Evolutionary conservation across 1,140 invertebrate genomes (phyloP).

Genomic region (Episyrphus balteatus): DNA sequence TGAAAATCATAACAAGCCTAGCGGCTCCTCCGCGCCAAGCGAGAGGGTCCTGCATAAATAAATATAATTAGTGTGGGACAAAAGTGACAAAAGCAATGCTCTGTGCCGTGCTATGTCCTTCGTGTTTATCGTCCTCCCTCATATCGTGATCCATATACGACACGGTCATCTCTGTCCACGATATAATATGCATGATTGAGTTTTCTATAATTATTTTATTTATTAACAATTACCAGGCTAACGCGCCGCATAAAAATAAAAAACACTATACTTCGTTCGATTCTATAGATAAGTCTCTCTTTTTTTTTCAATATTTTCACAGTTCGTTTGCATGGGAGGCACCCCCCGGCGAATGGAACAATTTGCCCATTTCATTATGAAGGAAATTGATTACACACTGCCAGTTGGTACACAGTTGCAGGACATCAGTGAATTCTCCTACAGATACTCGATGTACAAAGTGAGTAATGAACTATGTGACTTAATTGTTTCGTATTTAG

Average conservation of each 20-base stretch:
- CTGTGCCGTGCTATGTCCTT: no score
- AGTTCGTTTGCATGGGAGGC: slow-evolving; percentile 98
- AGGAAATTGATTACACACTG: slow-evolving; percentile 79
- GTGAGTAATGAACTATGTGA: slow-evolving; percentile 47
- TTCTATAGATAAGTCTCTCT: neutral
- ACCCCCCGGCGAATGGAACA: slow-evolving; percentile 89
- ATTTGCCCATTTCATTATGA: slow-evolving; percentile 85
- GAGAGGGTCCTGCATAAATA: no score
- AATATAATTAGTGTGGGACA: no score
- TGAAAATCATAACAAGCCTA: no score
- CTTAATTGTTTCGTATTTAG: neutral
- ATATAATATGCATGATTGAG: neutral
- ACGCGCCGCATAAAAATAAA: no score
- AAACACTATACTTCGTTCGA: no score
- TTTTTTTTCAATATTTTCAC: slow-evolving; percentile 30
- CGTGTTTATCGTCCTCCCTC: no score
- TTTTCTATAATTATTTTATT: neutral
- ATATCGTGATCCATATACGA: no score
- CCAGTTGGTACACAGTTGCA: slow-evolving; percentile 74
- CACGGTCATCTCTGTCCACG: no score
- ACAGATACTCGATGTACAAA: slow-evolving; percentile 96
- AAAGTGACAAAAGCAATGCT: no score
- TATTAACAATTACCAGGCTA: neutral
- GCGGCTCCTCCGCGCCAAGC: no score
- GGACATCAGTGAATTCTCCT: slow-evolving; percentile 85